Evolutionary conservation across 2,888 invertebrate genomes (phyloP).

Genomic region (Cetonia aurata): DNA sequence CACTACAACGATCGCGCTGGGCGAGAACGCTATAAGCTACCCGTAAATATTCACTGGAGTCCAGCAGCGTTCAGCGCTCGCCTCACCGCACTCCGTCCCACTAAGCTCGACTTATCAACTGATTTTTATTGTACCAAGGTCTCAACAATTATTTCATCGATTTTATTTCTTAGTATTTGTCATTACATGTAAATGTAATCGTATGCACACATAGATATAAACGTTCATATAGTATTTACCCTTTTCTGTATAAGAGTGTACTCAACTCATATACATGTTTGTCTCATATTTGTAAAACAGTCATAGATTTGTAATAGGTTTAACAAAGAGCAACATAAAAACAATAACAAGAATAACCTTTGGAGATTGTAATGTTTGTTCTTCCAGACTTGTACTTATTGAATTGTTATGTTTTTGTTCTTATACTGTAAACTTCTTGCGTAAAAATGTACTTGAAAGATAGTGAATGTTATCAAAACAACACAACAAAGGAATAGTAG

Average conservation of each 20-base stretch:
- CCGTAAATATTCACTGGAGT: neutral
- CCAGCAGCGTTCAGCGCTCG: slow-evolving; percentile 19
- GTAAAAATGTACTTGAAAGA: slow-evolving; percentile 4
- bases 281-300: slow-evolving; percentile 11
- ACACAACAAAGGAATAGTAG: too few relatives aligned
- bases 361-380: slow-evolving; percentile 7
- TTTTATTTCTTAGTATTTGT: slow-evolving; percentile 9
- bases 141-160: slow-evolving; percentile 42
- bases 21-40: too few relatives aligned
- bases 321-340: neutral
- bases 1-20: neutral
- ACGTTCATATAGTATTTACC: slow-evolving; percentile 18
- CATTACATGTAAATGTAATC: slow-evolving; percentile 2
- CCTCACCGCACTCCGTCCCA: neutral
- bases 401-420: slow-evolving; percentile 1
- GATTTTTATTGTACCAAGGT: slow-evolving; percentile 48
- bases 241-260: slow-evolving; percentile 11
- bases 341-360: slow-evolving; percentile 29
- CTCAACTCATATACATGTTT: neutral
- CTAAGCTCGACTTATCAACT: slow-evolving; percentile 16
- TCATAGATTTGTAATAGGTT: neutral
- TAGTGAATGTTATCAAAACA: neutral
- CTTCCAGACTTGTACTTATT: neutral
- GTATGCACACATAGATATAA: slow-evolving; percentile 18
- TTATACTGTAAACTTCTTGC: slow-evolving; percentile 3